phyloP scores from a whole-genome alignment of 2,113 vertebrate genomes.

The Elgaria multicarinata region DNA sequence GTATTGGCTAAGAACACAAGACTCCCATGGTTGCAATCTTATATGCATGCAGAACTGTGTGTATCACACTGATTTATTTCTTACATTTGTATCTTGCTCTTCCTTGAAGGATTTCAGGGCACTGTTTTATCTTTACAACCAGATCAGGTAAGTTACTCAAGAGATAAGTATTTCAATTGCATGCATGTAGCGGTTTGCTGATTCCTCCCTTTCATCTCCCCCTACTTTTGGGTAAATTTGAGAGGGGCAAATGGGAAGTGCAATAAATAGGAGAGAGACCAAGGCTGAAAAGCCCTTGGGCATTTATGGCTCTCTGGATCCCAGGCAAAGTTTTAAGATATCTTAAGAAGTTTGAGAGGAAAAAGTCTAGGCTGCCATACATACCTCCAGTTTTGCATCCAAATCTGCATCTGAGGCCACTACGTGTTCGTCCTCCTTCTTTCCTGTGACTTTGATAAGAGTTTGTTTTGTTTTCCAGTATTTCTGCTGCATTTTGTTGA shows the following conservation, averaged over 20 bases:
- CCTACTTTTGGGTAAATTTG: not conserved
- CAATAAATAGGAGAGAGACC: not conserved
- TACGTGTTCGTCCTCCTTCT: slow-evolving; percentile 95
- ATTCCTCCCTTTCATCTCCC: not conserved
- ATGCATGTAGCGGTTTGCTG: not conserved
- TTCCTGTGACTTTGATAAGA: slow-evolving; percentile 94
- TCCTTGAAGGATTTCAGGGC: not conserved
- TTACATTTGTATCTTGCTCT: not conserved
- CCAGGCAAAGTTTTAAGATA: not conserved
- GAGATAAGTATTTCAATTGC: not conserved
- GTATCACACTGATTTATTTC: not conserved
- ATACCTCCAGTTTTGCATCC: slow-evolving; percentile 96
- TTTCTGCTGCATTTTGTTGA: slow-evolving; percentile 96
- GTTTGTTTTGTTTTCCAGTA: slow-evolving; percentile 99
- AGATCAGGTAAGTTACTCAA: not conserved
- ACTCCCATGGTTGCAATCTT: not conserved
- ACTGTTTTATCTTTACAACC: not conserved
- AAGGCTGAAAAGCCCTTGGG: too few relatives aligned
- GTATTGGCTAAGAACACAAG: not conserved
- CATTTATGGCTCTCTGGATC: not conserved
- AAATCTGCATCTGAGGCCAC: slow-evolving; percentile 95
- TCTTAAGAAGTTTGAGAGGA: not conserved
- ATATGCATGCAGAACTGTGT: not conserved
- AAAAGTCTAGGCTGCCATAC: slow-evolving; percentile 17
- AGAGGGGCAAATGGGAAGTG: not conserved